Conservation (phyloP, 2,797 vertebrate species). For the Channa striata region DNA sequence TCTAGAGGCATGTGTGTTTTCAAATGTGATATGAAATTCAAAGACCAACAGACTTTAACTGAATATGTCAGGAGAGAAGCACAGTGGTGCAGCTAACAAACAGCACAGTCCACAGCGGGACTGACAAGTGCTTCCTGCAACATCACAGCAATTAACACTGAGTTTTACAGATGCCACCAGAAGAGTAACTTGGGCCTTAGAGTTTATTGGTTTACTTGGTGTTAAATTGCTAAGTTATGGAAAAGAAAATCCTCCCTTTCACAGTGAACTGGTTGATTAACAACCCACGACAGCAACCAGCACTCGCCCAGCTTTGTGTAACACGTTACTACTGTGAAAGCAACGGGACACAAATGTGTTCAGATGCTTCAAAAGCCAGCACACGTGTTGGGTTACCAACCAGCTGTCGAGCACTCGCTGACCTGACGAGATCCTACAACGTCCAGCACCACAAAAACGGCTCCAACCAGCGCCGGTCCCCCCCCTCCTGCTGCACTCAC, state of each 20-base stretch:
- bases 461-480: constrained; percentile 7
- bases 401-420: constrained; percentile 69
- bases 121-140: constrained; percentile 24
- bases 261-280: constrained; percentile 8
- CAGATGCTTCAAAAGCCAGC: constrained; percentile 54
- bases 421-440: constrained; percentile 52
- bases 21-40: neutral
- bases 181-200: neutral
- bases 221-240: too few relatives aligned
- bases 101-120: constrained; percentile 4
- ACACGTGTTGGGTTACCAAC: constrained; percentile 64
- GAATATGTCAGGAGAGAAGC: neutral
- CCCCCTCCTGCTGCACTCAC: constrained; percentile 58
- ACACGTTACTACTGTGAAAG: constrained; percentile 36
- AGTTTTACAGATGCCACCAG: constrained; percentile 8
- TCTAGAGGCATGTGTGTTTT: neutral
- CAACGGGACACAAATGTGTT: constrained; percentile 44
- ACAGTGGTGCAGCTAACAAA: neutral
- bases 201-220: too few relatives aligned
- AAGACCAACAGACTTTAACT: neutral
- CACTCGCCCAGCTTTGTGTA: constrained; percentile 14
- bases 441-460: constrained; percentile 18
- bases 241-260: neutral
- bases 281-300: neutral
- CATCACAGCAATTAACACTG: constrained; percentile 12